Evolutionary conservation across 2,888 invertebrate genomes (phyloP), one percentile per base, ranked within the genome.

Genomic region (Oscheius onirici): DNA sequence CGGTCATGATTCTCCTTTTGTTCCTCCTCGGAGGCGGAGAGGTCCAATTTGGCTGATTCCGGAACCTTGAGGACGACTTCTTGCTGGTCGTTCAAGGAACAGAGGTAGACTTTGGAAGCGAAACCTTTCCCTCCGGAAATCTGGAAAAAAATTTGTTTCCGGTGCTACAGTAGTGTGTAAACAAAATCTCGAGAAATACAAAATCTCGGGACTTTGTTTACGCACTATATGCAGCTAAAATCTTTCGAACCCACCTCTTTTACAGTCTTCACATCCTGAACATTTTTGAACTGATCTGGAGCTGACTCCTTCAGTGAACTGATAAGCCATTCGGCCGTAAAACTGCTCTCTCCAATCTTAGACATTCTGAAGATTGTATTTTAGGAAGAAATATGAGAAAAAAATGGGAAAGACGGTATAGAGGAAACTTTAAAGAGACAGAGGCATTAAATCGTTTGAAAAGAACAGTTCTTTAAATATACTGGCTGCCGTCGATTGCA

Each of bases 91-190:
- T 46, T 46, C 2, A 58, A 2, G 22, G 40, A 6, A 20, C 58
- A 58, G 58, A 58, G 58, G 20, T 58, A 58, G 10, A 58, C 58
- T 41, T 58, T 58, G 41, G 58, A 58, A n/a, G 41, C 40, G 41
- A 58, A 58, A 13, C 58, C 58, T 20, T 58, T 58, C 20, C 58
- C 58, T 5, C 58, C 58, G 17, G 40, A 40, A 2, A 58, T 58
- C 58, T 58, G 40, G 11, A 58, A 58, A 15, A 17, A 17, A 46
- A 46, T 17, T 17, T 46, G 13, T 13, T 46, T 20, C 15, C n/a
- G 20, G 5, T 46, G 15, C 20, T 46, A 3, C 13, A 20, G n/a
- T 46, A 20, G 20, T 46, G 15, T 8, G n/a, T n/a, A 3, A 3
- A 8, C 3, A 46, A 3, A 8, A 13, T 3, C 20, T 46, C 20